Base-by-base conservation (phyloP, 1,140 invertebrate genomes). In the Cataglyphis hispanica region DNA sequence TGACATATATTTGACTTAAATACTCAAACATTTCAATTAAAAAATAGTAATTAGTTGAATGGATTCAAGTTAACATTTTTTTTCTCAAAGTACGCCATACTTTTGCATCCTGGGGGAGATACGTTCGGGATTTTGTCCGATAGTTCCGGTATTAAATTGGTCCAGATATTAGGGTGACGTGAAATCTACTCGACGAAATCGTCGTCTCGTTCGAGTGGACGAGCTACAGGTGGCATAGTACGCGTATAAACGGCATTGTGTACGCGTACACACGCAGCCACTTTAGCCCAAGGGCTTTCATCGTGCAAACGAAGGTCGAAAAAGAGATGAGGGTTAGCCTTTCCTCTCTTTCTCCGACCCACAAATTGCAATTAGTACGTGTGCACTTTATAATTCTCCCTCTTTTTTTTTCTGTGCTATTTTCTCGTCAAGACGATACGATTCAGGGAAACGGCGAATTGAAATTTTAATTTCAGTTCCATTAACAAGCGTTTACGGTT, bases 171-270 rank as follows among this genome's bases (percentile, higher is more conserved):
- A 67, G 37, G 78, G 53, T 53, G 34, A 40, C 19, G 78, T 46
- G n/a, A 83, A 74, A 61, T 74, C 67, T 83, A 74, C 25, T 61
- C 37, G 78, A 83, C 37, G 78, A 83, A 74, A 60, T 72, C 27
- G 53, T 60, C 37, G 27, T 13, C 40, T 13, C 40, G 22, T 11
- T 43, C 13, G 37, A 67, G 22, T 19, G 40, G 13, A 43, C 58
- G 60, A 74, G 80, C 88, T 43, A 90, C 88, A 90, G 88, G 88
- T 89, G 87, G 88, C 61, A 85, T n/a, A 27, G 58, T 16, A 53
- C 27, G 25, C 66, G 60, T 60, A 34, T 50, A 25, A n/a, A 25
- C 31, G 3, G 16, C 76, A 67, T 80, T 83, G 53, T 74, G 37
- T 83, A 72, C 34, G 34, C 37, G 37, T 86, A 31, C 58, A 27